A percentile compares a stretch with the other conserved stretches of the same genome.
Evolutionary conservation across 2,888 invertebrate genomes (phyloP).

Genomic region (Amblyteles armatorius): DNA sequence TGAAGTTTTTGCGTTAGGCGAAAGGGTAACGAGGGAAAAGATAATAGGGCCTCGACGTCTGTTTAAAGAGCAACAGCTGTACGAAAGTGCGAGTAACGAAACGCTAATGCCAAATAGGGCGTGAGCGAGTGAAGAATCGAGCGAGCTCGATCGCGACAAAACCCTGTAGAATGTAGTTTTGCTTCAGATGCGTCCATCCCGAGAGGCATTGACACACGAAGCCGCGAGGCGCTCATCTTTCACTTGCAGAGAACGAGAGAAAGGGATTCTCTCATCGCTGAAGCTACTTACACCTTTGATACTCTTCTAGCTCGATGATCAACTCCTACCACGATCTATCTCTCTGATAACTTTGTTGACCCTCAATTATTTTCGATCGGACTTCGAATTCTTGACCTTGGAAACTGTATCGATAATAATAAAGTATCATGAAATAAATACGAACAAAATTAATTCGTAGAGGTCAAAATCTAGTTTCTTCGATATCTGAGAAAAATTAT

Average conservation of each 20-base stretch:
- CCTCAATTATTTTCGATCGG: neutral
- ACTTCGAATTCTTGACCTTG: neutral
- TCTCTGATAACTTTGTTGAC: neutral
- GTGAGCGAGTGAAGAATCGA: slow-evolving; percentile 64
- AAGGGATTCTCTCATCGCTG: slow-evolving; percentile 62
- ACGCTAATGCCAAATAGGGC: slow-evolving; percentile 78
- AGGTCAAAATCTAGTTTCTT: neutral
- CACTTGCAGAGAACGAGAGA: slow-evolving; percentile 52
- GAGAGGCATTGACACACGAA: slow-evolving; percentile 46
- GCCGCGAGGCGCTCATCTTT: slow-evolving; percentile 15
- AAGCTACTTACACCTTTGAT: slow-evolving; percentile 53
- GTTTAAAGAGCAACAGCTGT: slow-evolving; percentile 16
- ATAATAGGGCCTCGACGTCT: neutral
- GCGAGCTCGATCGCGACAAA: slow-evolving; percentile 70
- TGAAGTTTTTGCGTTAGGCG: neutral
- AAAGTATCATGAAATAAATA: neutral
- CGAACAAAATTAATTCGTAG: neutral
- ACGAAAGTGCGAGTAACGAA: slow-evolving; percentile 81
- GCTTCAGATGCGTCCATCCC: slow-evolving; percentile 43
- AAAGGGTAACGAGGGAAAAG: neutral
- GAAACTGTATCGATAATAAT: neutral
- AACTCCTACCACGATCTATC: neutral
- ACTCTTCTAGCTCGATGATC: slow-evolving; percentile 13
- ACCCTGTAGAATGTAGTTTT: slow-evolving; percentile 76
- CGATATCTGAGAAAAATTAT: neutral